A percentile compares a stretch with the other conserved stretches of the same genome.
These are phyloP conservation scores for Lithobates sylvaticus DNA, from an alignment of 2,797 vertebrate species.

Conservation along the genomic window DNA sequence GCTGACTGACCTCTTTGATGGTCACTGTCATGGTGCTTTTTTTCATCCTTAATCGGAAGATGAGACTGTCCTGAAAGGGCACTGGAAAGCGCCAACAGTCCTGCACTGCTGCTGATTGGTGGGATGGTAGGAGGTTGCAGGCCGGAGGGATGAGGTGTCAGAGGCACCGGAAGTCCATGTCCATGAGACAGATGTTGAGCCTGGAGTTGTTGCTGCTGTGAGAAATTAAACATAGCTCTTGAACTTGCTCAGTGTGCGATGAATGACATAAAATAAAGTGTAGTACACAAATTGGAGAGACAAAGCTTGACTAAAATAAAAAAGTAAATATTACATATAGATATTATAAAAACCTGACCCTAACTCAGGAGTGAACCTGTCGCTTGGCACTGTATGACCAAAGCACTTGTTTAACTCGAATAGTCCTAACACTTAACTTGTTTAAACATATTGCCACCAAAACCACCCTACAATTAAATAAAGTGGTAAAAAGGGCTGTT, in stretches of 20 bases:
- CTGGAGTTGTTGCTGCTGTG: conserved; percentile 97
- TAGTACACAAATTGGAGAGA: no score
- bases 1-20: conserved; percentile 88
- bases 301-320: no score
- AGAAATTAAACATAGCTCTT: conserved; percentile 79
- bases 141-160: conserved; percentile 90
- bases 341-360: no score
- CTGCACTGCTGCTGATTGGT: conserved; percentile 87
- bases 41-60: conserved; percentile 92
- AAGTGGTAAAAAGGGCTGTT: no score
- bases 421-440: no score
- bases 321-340: no score
- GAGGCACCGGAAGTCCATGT: conserved; percentile 89
- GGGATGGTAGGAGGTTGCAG: conserved; percentile 88
- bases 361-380: no score
- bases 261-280: not conserved
- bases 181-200: conserved; percentile 95
- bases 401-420: no score
- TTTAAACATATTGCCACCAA: no score
- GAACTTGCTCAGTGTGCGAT: conserved; percentile 71
- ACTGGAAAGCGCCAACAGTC: conserved; percentile 89
- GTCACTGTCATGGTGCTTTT: conserved; percentile 92
- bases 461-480: no score
- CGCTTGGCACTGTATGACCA: no score
- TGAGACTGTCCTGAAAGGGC: conserved; percentile 88